Evolutionary conservation across 2,888 invertebrate species (phyloP).

Genomic region (Apotomis capreana): DNA sequence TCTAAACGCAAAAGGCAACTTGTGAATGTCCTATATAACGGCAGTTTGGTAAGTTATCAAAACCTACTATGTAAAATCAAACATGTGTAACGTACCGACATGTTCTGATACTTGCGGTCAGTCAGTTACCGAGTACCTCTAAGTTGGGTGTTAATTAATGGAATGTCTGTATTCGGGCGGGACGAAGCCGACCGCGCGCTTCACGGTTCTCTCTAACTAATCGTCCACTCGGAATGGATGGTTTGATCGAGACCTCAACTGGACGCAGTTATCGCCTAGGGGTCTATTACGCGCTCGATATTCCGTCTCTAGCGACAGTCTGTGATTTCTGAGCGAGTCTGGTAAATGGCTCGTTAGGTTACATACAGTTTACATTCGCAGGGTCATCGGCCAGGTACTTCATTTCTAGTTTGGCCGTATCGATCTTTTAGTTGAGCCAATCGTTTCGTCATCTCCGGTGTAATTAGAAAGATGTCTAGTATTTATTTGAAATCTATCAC

Average conservation of each 20-base stretch:
- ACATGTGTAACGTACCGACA: no score
- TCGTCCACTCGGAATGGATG: conserved; percentile 39
- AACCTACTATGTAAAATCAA: no score
- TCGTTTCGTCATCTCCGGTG: no score
- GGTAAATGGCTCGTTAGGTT: conserved; percentile 36
- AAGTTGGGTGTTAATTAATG: conserved; percentile 62
- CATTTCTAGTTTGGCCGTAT: background rate
- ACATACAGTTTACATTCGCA: conserved; percentile 11
- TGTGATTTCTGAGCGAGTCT: conserved; percentile 43
- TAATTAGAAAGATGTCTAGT: no score
- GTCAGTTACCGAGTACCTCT: conserved; percentile 38
- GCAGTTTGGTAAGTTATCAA: no score
- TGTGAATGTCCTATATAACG: no score
- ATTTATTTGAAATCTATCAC: no score
- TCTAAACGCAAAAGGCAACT: no score
- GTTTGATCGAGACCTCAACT: conserved; percentile 44
- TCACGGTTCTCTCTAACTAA: conserved; percentile 37
- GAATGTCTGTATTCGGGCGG: conserved; percentile 56
- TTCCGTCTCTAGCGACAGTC: conserved; percentile 38
- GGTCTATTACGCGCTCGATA: conserved; percentile 46
- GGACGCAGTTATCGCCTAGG: conserved; percentile 43
- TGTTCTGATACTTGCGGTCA: conserved; percentile 37
- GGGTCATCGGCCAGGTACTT: background rate
- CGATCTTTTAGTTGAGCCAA: background rate
- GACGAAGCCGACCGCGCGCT: conserved; percentile 40